Conservation (phyloP, 2,113 vertebrate genomes). For the Pteropus alecto region DNA sequence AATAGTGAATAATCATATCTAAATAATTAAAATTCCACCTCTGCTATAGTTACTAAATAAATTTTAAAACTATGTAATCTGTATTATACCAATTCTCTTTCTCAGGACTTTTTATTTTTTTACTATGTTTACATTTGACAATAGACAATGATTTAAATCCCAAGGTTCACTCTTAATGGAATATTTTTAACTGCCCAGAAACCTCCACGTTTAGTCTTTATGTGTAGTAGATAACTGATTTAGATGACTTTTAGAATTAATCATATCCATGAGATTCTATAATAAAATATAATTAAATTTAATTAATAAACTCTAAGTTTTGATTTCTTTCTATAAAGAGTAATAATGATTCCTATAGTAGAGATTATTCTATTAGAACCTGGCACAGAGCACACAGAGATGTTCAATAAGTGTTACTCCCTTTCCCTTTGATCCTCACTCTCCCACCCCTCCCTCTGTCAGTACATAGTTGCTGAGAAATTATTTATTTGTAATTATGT, state of each 20-base stretch:
- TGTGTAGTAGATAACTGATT: neutral
- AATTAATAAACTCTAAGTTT: neutral
- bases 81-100: neutral
- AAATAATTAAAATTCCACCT: constrained; percentile 26
- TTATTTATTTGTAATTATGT: neutral
- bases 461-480: neutral
- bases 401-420: neutral
- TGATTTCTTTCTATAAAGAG: neutral
- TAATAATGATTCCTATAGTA: neutral
- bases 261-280: neutral
- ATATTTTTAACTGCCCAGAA: neutral
- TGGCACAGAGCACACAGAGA: neutral
- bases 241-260: neutral
- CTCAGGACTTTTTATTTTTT: neutral
- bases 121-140: neutral
- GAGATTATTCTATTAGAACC: neutral
- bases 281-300: neutral
- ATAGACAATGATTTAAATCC: neutral
- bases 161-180: neutral
- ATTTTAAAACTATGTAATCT: neutral
- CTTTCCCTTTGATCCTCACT: neutral
- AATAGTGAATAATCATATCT: neutral
- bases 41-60: neutral
- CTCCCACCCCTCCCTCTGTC: neutral
- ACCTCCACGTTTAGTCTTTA: neutral